Evolutionary conservation across 2,797 vertebrate genomes (phyloP), one percentile per base, ranked within the genome.

Genomic region (Periparus ater): DNA sequence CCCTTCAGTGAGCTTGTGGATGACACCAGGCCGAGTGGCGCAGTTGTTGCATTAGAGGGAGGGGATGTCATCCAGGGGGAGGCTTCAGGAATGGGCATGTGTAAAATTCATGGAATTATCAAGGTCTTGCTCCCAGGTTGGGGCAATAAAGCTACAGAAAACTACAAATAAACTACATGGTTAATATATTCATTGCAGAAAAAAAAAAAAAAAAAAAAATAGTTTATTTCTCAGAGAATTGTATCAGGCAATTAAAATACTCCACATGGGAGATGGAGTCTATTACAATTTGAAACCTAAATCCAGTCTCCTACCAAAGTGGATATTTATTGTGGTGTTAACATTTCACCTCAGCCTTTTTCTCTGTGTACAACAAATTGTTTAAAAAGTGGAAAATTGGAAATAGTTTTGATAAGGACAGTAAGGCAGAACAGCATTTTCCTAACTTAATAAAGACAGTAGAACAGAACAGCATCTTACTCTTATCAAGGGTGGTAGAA

Each of bases 111-210:
- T 16, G 22, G 40, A 65, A 50, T 58, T 42, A 51, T 53, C 7
- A 70, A 36, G 7, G 19, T 53, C 18, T 29, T 53, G 12, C 30
- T 36, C 10, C 30, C 4, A 3, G 22, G 21, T 0, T 57, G 18
- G 30, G 9, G 11, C 26, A 63, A 27, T 40, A 40, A 40, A 40
- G 38, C 38, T 40, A 40, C 38, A 40, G 38, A 40, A 40, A 40
- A 40, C 38, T 40, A 40, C 38, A 40, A 85, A 34, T 8, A 71
- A 76, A 48, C 6, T 10, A 54, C 4, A 17, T 36, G 5, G 11
- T 27, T 63, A 50, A 22, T 21, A 50, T 22, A 82, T 14, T 51
- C 2, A 47, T 51, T 71, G 30, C 13, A 79, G n/a, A 5, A 38
- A 38, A 38, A 38, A 12, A 38, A 38, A 40, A 40, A 40, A 38